A percentile compares a stretch with the other conserved stretches of the same genome.
Evolutionary conservation across 2,797 vertebrate genomes (phyloP).

Genomic region (Paramormyrops hopkinsi): DNA sequence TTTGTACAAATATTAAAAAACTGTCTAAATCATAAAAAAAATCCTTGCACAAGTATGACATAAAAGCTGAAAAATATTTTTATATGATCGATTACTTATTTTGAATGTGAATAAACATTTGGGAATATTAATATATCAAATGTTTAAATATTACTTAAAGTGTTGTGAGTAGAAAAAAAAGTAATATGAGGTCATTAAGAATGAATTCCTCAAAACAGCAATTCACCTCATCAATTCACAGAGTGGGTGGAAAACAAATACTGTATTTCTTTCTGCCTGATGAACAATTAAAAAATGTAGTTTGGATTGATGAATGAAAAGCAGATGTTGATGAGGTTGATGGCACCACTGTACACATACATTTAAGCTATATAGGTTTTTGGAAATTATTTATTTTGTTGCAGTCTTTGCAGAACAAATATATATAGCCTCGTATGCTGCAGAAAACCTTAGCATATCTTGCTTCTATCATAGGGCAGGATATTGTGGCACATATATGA

Average conservation of each 20-base stretch:
- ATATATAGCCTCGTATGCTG: background rate
- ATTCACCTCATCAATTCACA: background rate
- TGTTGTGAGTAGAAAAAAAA: background rate
- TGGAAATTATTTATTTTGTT: background rate
- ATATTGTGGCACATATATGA: background rate
- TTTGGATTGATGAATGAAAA: background rate
- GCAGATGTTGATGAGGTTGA: background rate
- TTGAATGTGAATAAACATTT: background rate
- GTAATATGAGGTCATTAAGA: background rate
- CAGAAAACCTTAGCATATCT: background rate
- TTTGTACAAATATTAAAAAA: constrained; percentile 55
- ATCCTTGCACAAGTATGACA: background rate
- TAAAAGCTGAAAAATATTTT: background rate
- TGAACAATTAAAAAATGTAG: background rate
- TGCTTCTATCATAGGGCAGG: background rate
- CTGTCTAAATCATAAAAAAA: constrained; percentile 43
- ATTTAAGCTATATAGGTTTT: background rate
- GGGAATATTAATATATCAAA: background rate
- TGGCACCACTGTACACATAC: background rate
- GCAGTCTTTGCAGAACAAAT: background rate
- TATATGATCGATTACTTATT: background rate
- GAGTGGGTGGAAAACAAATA: background rate
- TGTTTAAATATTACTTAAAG: background rate
- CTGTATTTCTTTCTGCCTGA: background rate
- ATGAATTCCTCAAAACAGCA: background rate